Conservation (phyloP, 2,888 invertebrate genomes). For the Coecobrya sp. region DNA sequence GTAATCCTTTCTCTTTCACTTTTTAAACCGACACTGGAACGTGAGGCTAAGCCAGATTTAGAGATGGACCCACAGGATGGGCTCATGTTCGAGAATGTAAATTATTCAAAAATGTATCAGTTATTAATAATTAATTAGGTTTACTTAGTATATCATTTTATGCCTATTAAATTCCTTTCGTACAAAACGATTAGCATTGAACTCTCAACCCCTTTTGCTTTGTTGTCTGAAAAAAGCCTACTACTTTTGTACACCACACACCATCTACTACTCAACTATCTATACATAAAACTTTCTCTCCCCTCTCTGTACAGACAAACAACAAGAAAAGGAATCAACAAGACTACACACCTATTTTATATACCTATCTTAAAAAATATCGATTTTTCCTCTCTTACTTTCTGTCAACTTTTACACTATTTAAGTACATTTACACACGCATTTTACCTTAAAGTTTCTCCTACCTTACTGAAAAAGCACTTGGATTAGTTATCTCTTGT, state of each 20-base stretch:
- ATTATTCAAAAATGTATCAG: no score
- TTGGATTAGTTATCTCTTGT: constrained; percentile 53
- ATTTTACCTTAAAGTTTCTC: not conserved
- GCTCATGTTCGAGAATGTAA: constrained; percentile 2
- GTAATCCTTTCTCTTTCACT: not conserved
- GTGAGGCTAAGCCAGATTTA: not conserved
- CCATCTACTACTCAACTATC: not conserved
- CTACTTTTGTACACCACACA: constrained; percentile 15
- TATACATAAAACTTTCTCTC: not conserved
- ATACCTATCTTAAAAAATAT: constrained; percentile 23
- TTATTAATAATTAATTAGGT: not conserved
- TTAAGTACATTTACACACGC: constrained; percentile 54
- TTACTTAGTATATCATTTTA: not conserved
- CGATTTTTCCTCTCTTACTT: not conserved
- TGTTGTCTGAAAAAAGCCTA: not conserved
- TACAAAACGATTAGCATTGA: constrained; percentile 81
- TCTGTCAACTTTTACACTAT: not conserved
- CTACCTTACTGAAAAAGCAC: constrained; percentile 29
- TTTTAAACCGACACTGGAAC: not conserved
- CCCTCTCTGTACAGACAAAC: constrained; percentile 17
- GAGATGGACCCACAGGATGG: not conserved
- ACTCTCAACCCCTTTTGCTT: constrained; percentile 74
- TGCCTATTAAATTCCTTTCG: constrained; percentile 61
- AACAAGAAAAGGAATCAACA: constrained; percentile 51
- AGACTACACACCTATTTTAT: constrained; percentile 25